Evolutionary conservation across 2,888 invertebrate genomes (phyloP).

Genomic region (Microchrysa polita): DNA sequence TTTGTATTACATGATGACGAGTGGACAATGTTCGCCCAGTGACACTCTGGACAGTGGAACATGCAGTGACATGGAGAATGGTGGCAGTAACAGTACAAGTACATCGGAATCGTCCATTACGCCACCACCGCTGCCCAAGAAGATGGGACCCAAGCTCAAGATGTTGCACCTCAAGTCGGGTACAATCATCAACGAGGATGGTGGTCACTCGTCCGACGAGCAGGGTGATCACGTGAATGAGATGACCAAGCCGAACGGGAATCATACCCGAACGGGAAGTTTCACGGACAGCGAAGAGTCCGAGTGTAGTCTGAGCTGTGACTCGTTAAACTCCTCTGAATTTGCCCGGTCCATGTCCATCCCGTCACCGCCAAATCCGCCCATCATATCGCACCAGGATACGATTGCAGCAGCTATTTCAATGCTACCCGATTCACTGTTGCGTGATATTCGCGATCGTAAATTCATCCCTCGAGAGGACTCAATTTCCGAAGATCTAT

Average conservation of each 20-base stretch:
- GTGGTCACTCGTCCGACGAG: constrained; percentile 19
- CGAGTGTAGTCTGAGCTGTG: constrained; percentile 82
- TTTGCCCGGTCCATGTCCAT: constrained; percentile 65
- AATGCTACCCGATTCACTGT: constrained; percentile 73
- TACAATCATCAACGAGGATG: constrained; percentile 35
- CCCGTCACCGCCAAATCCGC: constrained; percentile 45
- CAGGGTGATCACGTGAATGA: constrained; percentile 2
- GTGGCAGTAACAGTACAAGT: constrained; percentile 50
- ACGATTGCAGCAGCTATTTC: constrained; percentile 59
- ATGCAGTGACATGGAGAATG: constrained; percentile 79
- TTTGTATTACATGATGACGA: constrained; percentile 71
- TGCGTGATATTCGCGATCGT: constrained; percentile 76
- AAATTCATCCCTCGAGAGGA: constrained; percentile 64
- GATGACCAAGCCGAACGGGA: neutral
- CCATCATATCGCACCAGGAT: constrained; percentile 61
- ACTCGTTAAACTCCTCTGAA: constrained; percentile 81
- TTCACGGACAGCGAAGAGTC: constrained; percentile 70
- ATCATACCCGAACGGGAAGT: constrained; percentile 64
- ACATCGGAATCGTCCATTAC: constrained; percentile 47
- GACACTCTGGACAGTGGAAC: constrained; percentile 87
- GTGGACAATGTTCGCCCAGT: constrained; percentile 83
- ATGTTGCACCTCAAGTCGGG: constrained; percentile 45
- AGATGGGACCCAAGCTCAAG: constrained; percentile 67
- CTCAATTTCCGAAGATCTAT: neutral
- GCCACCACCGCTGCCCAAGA: constrained; percentile 74